Percentiles rank a stretch among this genome's conserved stretches.
These are phyloP conservation scores for Rhinolophus sinicus DNA, from an alignment of 2,113 vertebrate genomes.

Conservation along the genomic window DNA sequence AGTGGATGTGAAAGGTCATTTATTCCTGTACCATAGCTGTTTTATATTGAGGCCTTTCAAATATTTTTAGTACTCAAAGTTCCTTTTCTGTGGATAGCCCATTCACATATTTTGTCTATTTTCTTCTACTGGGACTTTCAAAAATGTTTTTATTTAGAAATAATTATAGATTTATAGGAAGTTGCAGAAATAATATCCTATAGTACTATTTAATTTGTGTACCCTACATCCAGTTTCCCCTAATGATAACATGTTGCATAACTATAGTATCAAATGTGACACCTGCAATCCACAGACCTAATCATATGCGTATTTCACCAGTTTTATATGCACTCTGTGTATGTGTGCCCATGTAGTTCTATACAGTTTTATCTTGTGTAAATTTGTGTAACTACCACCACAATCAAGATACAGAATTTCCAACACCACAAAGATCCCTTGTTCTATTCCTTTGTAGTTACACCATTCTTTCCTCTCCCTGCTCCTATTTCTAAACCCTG, in stretches of 20 bases:
- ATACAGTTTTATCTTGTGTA: neutral
- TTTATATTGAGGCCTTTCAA: neutral
- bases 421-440: neutral
- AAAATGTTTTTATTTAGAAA: constrained; percentile 25
- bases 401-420: neutral
- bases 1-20: neutral
- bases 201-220: neutral
- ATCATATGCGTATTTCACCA: neutral
- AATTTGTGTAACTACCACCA: neutral
- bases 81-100: neutral
- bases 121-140: neutral
- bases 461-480: neutral
- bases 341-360: neutral
- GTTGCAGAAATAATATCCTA: neutral
- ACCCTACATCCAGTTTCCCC: neutral
- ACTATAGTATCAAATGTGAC: neutral
- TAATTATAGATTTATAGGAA: neutral
- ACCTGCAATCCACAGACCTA: neutral
- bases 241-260: neutral
- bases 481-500: neutral
- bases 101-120: neutral
- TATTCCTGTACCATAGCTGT: neutral
- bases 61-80: neutral
- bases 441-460: neutral
- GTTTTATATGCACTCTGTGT: neutral